Evolutionary conservation across 2,113 vertebrate genomes (phyloP), one percentile per base, ranked within the genome.

Genomic region (Vidua macroura): DNA sequence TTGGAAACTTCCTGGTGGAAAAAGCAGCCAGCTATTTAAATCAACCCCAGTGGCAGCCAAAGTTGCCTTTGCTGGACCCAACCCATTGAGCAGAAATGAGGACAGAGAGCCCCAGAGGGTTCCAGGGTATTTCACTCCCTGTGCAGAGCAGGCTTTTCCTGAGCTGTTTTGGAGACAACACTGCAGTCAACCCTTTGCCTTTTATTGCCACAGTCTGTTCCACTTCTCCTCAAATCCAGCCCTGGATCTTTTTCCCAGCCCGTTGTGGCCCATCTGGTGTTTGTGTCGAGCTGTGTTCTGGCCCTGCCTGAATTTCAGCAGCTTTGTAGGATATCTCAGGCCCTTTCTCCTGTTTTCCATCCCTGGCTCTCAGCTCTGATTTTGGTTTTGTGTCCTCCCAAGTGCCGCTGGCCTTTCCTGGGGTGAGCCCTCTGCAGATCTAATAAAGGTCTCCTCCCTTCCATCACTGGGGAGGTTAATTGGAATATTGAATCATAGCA

Each of bases 171-270:
- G 68, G 78, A 74, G 68, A n/a, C 59, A 62, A 9, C 2, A 2
- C 76, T 24, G 79, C 90, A 41, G 67, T n/a, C 82, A 93, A 3
- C 21, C 39, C 76, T 86, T 93, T 73, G 90, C 68, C 88, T 90
- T 88, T 95, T 93, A 93, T 95, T 93, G 76, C 94, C 55, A 41
- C 83, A 80, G 92, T 88, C 96, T 95, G 95, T 96, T 96, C 95
- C 43, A 35, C 88, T 93, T 83, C 88, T 33, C 85, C 55, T 93
- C 94, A 73, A 76, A 81, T 39, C 39, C 44, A 80, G 64, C 79
- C 59, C 88, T 92, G 92, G 83, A 93, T 77, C 88, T 77, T 77
- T 94, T 62, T 80, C 88, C 96, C 93, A 88, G 88, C 63, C 82
- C 12, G 0, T 92, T 88, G 85, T 20, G 58, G 69, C 92, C 90